A percentile compares a stretch with the other conserved stretches of the same genome.
Conservation (phyloP, 2,797 vertebrate genomes). For the Smutsia temminckii region DNA sequence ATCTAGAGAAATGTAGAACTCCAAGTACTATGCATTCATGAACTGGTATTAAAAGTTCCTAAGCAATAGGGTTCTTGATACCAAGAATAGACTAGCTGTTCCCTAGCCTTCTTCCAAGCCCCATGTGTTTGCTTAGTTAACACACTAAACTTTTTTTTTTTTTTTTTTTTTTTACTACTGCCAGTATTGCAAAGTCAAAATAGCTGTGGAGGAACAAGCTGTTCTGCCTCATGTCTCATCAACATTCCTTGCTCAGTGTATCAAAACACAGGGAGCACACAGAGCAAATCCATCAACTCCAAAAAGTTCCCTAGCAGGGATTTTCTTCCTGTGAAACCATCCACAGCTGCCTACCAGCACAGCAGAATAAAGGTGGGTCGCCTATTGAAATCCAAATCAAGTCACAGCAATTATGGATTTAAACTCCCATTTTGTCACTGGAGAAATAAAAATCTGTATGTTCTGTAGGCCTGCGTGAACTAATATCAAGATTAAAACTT, state of each 20-base stretch:
- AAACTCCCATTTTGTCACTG: background rate
- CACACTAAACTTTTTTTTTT: constrained; percentile 74
- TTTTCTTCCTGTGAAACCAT: constrained; percentile 72
- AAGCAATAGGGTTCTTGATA: constrained; percentile 61
- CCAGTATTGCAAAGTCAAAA: constrained; percentile 83
- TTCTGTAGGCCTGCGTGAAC: background rate
- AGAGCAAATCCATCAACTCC: constrained; percentile 82
- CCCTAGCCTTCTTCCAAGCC: constrained; percentile 76
- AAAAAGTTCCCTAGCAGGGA: constrained; percentile 64
- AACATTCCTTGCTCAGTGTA: constrained; percentile 83
- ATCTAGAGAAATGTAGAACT: constrained; percentile 55
- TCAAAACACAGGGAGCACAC: constrained; percentile 81
- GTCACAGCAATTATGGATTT: background rate
- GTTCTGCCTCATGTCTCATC: constrained; percentile 87
- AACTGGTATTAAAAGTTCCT: constrained; percentile 60
- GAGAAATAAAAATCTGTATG: constrained; percentile 32
- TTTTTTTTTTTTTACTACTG: constrained; percentile 79
- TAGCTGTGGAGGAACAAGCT: constrained; percentile 86
- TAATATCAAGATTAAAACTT: constrained; percentile 48
- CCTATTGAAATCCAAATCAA: background rate
- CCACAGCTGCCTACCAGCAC: constrained; percentile 59
- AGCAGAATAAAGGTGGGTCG: constrained; percentile 51
- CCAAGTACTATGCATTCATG: constrained; percentile 37
- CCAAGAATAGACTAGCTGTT: constrained; percentile 77
- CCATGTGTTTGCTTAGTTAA: constrained; percentile 85